Evolutionary conservation across 2,113 vertebrate species (phyloP), one percentile per base, ranked within the genome.

Genomic region (Upupa epops): DNA sequence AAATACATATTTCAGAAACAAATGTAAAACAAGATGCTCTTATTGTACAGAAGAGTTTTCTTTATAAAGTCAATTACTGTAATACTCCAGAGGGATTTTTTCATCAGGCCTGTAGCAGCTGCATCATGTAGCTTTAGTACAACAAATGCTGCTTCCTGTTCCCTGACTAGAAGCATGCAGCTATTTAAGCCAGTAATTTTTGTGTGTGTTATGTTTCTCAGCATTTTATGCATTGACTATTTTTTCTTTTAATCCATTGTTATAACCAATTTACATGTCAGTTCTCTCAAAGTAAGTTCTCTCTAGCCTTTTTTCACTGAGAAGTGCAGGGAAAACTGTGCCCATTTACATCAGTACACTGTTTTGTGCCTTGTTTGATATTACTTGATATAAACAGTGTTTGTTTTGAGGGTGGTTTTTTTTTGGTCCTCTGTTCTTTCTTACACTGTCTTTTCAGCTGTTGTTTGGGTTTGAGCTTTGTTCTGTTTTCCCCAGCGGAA

Each of bases 41-140:
- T 78, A 18, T 20, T 83, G 20, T 82, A 68, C 31, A 31, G 56
- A 79, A 86, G 29, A 83, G 20, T 84, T 76, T 88, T 74, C 52
- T 73, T 90, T 46, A 46, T 46, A 13, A 66, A 72, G 58, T 84
- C 40, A 63, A 79, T 61, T 94, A 29, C 60, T 46, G 22, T 48
- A 91, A 15, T 70, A 59, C 40, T 93, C 13, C 40, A 68, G 46
- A 84, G 42, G 69, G 71, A 14, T 48, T 54, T 91, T 77, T 49
- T 85, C 60, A 89, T 94, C 28, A 70, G 71, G 52, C 54, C 68
- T 96, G 66, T 84, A 95, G 92, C 81, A 96, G 90, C 88, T 96
- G 79, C 75, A 34, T 91, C 75, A 34, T 91, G 64, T 91, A 92
- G 90, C 71, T 96, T 94, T 95, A 90, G 93, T 85, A 42, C 25